These are phyloP conservation scores for Drosophila truncata DNA, from an alignment of 1,140 invertebrate genomes.

Conservation along the genomic window DNA sequence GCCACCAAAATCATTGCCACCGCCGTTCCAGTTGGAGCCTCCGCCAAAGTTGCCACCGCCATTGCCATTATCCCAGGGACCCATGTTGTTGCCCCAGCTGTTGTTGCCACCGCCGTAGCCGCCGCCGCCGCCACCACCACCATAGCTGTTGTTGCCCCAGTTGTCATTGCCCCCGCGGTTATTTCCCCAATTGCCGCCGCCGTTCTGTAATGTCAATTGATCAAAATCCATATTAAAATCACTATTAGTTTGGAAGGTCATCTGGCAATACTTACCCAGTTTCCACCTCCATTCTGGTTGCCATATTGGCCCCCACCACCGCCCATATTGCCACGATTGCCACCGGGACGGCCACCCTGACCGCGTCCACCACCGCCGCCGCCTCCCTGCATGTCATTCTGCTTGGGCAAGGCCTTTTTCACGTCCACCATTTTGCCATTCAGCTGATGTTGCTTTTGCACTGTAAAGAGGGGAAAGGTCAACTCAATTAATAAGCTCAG, in stretches of 20 bases:
- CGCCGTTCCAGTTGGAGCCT: conserved; percentile 73
- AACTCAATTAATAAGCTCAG: conserved; percentile 17
- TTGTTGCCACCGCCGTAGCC: conserved; percentile 75
- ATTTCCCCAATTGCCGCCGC: conserved; percentile 91
- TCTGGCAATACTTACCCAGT: conserved; percentile 87
- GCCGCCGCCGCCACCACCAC: conserved; percentile 67
- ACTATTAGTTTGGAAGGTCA: conserved; percentile 29
- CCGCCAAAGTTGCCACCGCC: conserved; percentile 67
- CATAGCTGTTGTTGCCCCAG: conserved; percentile 87
- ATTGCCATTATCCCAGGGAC: conserved; percentile 86
- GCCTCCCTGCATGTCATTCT: conserved; percentile 88
- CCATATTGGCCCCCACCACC: conserved; percentile 80
- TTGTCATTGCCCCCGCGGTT: conserved; percentile 88
- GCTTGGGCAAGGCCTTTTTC: conserved; percentile 91
- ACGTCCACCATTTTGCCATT: conserved; percentile 92
- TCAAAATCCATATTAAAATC: background rate
- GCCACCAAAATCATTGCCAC: conserved; percentile 88
- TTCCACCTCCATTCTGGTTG: conserved; percentile 85
- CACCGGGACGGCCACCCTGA: conserved; percentile 64
- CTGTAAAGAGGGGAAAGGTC: conserved; percentile 79
- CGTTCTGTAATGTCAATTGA: conserved; percentile 31
- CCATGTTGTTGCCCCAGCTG: conserved; percentile 82
- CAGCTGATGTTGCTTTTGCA: conserved; percentile 91
- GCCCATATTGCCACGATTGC: conserved; percentile 69
- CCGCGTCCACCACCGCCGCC: conserved; percentile 67